A percentile compares a stretch with the other conserved stretches of the same genome.
Conservation (phyloP, 2,888 invertebrate species). For the Xiphydria camelus region DNA sequence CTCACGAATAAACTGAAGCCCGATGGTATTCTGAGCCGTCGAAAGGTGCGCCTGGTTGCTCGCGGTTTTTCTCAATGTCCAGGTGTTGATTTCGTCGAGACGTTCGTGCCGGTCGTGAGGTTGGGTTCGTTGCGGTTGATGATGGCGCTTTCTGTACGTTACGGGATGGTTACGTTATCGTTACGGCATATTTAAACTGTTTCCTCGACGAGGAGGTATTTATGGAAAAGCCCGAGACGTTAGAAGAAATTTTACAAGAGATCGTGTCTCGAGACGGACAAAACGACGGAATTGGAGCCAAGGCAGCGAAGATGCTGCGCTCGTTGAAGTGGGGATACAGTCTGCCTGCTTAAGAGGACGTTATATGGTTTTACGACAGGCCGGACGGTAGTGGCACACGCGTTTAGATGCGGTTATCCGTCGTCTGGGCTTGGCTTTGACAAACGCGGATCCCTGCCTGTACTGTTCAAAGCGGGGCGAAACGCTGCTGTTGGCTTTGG, state of each 20-base stretch:
- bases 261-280: no score
- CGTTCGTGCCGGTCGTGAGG: conserved; percentile 37
- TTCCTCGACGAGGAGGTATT: conserved; percentile 28
- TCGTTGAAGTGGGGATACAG: no score
- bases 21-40: conserved; percentile 11
- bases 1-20: no score
- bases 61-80: conserved; percentile 31
- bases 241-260: no score
- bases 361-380: neutral
- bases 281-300: no score
- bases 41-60: conserved; percentile 31
- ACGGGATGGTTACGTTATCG: conserved; percentile 33
- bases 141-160: no score
- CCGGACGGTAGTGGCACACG: neutral
- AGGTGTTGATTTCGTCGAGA: conserved; percentile 36
- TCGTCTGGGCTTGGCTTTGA: neutral
- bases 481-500: neutral
- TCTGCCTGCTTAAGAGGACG: neutral
- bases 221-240: no score
- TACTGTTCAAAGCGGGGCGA: neutral
- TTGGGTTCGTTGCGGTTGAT: no score
- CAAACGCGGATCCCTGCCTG: neutral
- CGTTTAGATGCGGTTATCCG: neutral
- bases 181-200: conserved; percentile 32
- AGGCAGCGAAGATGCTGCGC: conserved; percentile 7